Evolutionary conservation across 2,888 invertebrate species (phyloP).

Genomic region (Gasteruption jaculator): DNA sequence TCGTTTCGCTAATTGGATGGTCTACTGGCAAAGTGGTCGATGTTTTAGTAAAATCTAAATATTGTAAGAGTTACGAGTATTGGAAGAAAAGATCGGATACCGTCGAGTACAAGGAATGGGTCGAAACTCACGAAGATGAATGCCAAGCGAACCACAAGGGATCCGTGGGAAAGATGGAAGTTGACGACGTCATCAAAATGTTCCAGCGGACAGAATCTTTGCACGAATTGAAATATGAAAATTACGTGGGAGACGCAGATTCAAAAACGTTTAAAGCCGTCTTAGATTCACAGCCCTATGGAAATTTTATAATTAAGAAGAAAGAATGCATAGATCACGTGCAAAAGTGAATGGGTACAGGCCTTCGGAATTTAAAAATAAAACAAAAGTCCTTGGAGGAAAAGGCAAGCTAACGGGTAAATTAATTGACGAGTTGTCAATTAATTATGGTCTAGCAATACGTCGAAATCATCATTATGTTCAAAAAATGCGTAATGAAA

Average conservation of each 20-base stretch:
- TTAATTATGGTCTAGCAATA: constrained; percentile 24
- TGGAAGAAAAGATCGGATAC: constrained; percentile 6
- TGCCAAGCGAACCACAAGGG: constrained; percentile 8
- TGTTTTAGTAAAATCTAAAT: constrained; percentile 16
- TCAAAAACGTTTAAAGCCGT: constrained; percentile 15
- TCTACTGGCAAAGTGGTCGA: constrained; percentile 13
- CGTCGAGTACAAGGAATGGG: constrained; percentile 10
- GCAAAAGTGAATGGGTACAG: constrained; percentile 14
- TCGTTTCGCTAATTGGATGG: constrained; percentile 9
- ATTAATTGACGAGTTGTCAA: constrained; percentile 9
- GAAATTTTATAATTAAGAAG: constrained; percentile 4
- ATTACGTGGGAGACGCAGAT: constrained; percentile 15
- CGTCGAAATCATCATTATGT: constrained; percentile 17
- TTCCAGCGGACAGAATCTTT: constrained; percentile 14
- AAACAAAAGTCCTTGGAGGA: constrained; percentile 5
- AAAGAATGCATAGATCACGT: constrained; percentile 17
- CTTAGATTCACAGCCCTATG: constrained; percentile 11
- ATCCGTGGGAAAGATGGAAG: constrained; percentile 8
- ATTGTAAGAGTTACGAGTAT: constrained; percentile 15
- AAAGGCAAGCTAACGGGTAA: constrained; percentile 7
- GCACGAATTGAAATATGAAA: constrained; percentile 8
- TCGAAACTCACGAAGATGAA: constrained; percentile 2
- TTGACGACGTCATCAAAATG: constrained; percentile 6
- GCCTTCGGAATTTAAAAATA: constrained; percentile 13
- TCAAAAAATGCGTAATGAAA: constrained; percentile 21